Evolutionary conservation across 2,888 invertebrate genomes (phyloP).

Genomic region (Orthonevra nobilis): DNA sequence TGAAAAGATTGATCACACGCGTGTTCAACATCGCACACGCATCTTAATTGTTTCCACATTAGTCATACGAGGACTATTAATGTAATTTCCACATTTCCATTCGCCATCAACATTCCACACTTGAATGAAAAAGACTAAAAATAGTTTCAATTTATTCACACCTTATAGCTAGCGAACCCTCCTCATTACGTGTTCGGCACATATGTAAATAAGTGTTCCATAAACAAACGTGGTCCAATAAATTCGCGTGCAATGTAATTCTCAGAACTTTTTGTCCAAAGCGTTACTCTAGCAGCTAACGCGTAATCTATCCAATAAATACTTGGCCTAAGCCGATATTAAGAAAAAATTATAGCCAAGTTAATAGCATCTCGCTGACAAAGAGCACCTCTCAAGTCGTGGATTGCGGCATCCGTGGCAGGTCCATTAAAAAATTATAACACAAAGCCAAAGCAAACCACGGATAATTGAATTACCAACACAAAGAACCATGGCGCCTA

Average conservation of each 20-base stretch:
- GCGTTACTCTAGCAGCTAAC: slow-evolving; percentile 22
- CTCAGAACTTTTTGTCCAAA: slow-evolving; percentile 1
- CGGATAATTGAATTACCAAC: slow-evolving; percentile 47
- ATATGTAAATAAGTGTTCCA: slow-evolving; percentile 6
- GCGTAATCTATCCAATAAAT: slow-evolving; percentile 62
- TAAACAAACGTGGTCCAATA: slow-evolving; percentile 38
- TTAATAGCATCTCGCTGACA: slow-evolving; percentile 4
- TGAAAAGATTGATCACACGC: no score
- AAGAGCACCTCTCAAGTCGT: background rate
- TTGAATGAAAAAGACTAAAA: slow-evolving; percentile 11
- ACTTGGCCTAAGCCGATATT: slow-evolving; percentile 31
- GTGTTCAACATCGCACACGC: no score
- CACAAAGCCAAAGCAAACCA: slow-evolving; percentile 20
- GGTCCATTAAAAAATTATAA: slow-evolving; percentile 56
- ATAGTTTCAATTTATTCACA: slow-evolving; percentile 39
- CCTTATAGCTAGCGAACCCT: no score
- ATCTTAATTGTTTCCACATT: no score
- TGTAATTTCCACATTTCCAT: no score
- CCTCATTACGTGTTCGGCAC: background rate
- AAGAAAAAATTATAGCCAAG: slow-evolving; percentile 37
- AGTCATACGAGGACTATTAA: no score
- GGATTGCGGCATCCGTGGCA: slow-evolving; percentile 5
- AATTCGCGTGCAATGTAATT: slow-evolving; percentile 17
- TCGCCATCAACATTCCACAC: slow-evolving; percentile 11
- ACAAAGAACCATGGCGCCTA: slow-evolving; percentile 51